Evolutionary conservation across 1,140 invertebrate species (phyloP).

Genomic region (Chelonus insularis): DNA sequence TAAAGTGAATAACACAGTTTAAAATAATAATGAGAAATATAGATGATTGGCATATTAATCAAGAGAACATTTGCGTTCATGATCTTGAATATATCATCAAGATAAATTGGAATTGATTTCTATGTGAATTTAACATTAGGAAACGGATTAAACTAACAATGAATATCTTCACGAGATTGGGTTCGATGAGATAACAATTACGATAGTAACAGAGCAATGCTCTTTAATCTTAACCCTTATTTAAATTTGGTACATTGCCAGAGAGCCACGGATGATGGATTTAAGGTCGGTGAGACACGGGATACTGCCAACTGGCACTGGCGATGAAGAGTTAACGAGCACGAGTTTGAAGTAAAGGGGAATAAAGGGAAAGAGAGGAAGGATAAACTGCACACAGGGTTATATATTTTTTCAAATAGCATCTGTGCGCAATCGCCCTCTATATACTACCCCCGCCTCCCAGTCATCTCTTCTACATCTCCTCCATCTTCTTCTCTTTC

Average conservation of each 20-base stretch:
- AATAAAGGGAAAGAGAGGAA: neutral
- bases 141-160: neutral
- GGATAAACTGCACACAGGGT: constrained; percentile 1
- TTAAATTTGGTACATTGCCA: constrained; percentile 25
- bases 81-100: no score
- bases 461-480: constrained; percentile 1
- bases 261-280: constrained; percentile 16
- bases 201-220: constrained; percentile 15
- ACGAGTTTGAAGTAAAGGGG: neutral
- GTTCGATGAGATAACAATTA: constrained; percentile 13
- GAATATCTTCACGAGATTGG: neutral
- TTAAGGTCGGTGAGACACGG: constrained; percentile 18
- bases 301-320: constrained; percentile 26
- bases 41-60: no score
- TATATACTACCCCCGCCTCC: neutral
- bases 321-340: constrained; percentile 27
- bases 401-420: constrained; percentile 10
- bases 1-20: no score
- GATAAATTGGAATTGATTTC: neutral
- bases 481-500: neutral
- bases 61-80: no score
- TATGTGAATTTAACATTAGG: neutral
- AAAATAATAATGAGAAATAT: no score
- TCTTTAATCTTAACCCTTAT: constrained; percentile 23
- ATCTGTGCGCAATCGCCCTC: neutral